Percentiles rank a stretch among this genome's conserved stretches.
phyloP scores from a whole-genome alignment of 1,140 invertebrate genomes.

The Rhyacophila brunnea region DNA sequence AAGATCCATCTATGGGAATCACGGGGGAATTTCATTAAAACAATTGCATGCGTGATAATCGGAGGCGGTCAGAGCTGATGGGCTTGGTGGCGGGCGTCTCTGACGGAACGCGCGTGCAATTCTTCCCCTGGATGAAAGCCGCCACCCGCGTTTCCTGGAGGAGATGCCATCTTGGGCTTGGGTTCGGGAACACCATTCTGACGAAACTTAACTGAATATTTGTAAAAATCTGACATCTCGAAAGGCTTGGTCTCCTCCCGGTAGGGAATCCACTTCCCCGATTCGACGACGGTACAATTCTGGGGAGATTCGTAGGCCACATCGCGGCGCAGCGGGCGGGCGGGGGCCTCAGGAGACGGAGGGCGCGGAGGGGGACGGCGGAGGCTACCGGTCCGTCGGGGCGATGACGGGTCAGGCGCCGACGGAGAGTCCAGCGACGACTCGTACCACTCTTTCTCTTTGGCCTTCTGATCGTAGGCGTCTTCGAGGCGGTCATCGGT shows the following conservation, averaged over 20 bases:
- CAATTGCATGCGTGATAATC: no score
- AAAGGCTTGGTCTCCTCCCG: slow-evolving; percentile 93
- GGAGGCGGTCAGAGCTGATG: no score
- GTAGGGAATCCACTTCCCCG: slow-evolving; percentile 87
- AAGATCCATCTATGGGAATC: no score
- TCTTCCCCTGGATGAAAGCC: neutral
- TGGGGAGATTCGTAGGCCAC: slow-evolving; percentile 72
- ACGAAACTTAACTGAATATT: slow-evolving; percentile 91
- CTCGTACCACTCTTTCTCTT: slow-evolving; percentile 74
- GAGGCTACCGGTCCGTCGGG: neutral
- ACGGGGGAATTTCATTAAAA: no score
- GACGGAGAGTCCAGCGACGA: slow-evolving; percentile 66
- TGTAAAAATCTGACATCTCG: slow-evolving; percentile 96
- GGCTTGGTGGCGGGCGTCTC: no score
- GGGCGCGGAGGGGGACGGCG: neutral
- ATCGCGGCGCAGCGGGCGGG: slow-evolving; percentile 40
- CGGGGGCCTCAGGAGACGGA: slow-evolving; percentile 38
- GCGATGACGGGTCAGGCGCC: neutral
- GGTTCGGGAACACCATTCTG: slow-evolving; percentile 48
- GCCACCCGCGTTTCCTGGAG: slow-evolving; percentile 1
- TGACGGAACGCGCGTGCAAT: no score
- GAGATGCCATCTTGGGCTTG: slow-evolving; percentile 4
- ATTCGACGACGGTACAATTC: slow-evolving; percentile 80
- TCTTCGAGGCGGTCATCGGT: slow-evolving; percentile 24
- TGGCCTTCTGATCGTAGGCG: slow-evolving; percentile 41